phyloP scores from a whole-genome alignment of 2,888 invertebrate genomes.

The Apocheima hispidaria region DNA sequence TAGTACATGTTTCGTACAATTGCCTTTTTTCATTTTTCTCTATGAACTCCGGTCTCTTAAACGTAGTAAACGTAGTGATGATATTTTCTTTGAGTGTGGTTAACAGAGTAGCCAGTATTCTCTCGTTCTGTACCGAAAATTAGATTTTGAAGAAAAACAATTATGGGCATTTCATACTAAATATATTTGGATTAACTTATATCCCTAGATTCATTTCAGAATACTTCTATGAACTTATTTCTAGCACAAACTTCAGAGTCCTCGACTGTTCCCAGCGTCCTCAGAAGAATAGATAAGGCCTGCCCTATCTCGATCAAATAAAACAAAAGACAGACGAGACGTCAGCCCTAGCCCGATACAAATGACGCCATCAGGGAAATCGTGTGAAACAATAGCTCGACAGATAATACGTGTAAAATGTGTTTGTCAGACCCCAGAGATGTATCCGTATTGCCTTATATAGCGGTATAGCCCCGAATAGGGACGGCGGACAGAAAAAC shows the following conservation, averaged over 20 bases:
- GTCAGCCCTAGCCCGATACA: constrained; percentile 51
- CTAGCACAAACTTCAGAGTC: neutral
- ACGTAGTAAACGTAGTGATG: too few species aligned
- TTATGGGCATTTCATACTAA: too few species aligned
- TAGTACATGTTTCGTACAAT: too few species aligned
- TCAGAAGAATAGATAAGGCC: constrained; percentile 32
- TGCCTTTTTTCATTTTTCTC: too few species aligned
- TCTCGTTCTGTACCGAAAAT: too few species aligned
- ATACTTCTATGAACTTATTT: neutral
- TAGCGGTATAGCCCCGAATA: constrained; percentile 10
- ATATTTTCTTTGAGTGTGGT: too few species aligned
- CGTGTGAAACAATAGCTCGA: constrained; percentile 64
- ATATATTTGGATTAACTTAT: neutral
- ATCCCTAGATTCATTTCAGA: neutral
- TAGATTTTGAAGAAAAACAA: too few species aligned
- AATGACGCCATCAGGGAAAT: constrained; percentile 58
- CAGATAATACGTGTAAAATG: constrained; percentile 65
- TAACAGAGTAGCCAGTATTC: too few species aligned
- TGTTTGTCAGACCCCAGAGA: constrained; percentile 48
- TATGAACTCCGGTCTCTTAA: too few species aligned
- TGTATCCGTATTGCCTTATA: constrained; percentile 17
- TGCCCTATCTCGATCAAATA: constrained; percentile 46
- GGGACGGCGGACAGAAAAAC: constrained; percentile 22
- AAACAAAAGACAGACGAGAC: constrained; percentile 55
- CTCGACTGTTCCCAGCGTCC: constrained; percentile 6